These are phyloP conservation scores for Pycnonotus jocosus DNA, from an alignment of 2,113 vertebrate genomes.

Conservation along the genomic window DNA sequence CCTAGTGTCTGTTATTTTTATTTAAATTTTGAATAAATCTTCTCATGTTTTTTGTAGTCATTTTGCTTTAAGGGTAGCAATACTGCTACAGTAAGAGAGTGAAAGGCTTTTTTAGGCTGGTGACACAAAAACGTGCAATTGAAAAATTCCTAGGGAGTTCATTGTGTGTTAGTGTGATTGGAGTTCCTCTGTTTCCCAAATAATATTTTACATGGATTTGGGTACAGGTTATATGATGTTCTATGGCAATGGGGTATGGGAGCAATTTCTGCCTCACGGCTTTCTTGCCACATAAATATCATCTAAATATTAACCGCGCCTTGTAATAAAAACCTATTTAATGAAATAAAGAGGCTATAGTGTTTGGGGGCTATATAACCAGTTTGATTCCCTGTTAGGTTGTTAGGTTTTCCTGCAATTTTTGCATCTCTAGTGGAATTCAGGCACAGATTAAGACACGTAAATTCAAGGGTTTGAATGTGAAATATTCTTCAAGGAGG, in stretches of 20 bases:
- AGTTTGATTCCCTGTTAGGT: neutral
- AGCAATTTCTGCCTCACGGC: conserved; percentile 1
- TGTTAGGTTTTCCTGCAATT: neutral
- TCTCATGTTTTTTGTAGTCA: neutral
- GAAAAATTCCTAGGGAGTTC: neutral
- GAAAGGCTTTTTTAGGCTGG: neutral
- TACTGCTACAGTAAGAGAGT: neutral
- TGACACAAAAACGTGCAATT: neutral
- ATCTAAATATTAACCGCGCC: neutral
- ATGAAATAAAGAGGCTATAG: neutral
- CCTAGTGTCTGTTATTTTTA: neutral
- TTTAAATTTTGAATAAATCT: neutral
- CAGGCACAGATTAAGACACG: neutral
- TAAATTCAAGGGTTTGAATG: neutral
- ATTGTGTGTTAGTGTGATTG: neutral
- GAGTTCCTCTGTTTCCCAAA: neutral
- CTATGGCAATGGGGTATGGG: neutral
- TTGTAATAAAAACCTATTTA: conserved; percentile 7
- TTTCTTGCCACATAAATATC: neutral
- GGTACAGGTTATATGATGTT: neutral
- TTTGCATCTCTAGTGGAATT: neutral
- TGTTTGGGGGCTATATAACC: neutral
- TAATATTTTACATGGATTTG: neutral
- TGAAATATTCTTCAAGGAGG: neutral
- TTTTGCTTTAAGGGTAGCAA: neutral